Conservation (phyloP, 2,113 vertebrate genomes). For the Catharus fuscescens region DNA sequence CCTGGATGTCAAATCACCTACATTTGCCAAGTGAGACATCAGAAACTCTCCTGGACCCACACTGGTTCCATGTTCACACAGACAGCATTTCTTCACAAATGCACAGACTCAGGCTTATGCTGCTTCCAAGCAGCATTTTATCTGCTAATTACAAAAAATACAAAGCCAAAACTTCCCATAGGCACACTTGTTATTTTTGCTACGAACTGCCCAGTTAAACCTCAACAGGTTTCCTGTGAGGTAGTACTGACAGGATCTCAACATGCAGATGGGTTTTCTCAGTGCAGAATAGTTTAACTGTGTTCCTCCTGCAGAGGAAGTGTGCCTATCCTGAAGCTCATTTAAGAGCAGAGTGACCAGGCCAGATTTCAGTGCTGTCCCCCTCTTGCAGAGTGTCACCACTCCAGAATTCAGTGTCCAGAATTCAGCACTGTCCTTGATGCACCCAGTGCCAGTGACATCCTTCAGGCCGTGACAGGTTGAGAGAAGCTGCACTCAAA, state of each 20-base stretch:
- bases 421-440: neutral
- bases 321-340: neutral
- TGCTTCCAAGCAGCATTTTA: neutral
- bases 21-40: neutral
- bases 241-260: neutral
- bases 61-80: fast-evolving
- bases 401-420: neutral
- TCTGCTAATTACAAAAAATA: neutral
- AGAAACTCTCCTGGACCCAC: neutral
- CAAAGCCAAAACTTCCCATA: neutral
- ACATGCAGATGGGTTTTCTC: neutral
- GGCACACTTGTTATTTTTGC: neutral
- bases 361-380: neutral
- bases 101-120: neutral
- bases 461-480: neutral
- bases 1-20: neutral
- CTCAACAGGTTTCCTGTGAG: neutral
- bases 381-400: fast-evolving
- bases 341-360: neutral
- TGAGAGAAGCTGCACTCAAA: neutral
- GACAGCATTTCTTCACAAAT: fast-evolving
- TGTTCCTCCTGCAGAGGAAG: neutral
- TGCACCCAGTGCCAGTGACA: fast-evolving
- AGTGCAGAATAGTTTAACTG: neutral
- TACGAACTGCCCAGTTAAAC: neutral